Base-by-base conservation (phyloP, 1,140 invertebrate species). In the Aleiodes sp. region DNA sequence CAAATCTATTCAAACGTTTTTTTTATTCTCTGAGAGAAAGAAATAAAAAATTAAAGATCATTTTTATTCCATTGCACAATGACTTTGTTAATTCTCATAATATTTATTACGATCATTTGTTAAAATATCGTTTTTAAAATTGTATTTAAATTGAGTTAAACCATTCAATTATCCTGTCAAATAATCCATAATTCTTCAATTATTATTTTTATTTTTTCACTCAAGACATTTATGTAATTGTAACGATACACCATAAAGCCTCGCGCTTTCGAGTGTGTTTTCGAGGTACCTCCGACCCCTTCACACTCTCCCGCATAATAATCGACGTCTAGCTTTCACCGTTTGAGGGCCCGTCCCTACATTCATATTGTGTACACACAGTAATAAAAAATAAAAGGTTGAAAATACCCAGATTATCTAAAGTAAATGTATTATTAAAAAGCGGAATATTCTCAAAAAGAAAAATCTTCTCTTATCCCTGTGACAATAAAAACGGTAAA, bases 281-380 rank as follows among this genome's bases (percentile, higher is more conserved):
- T 24, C 39, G 24, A 26, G 39, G 39, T n/a, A 21, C 39, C 39
- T 39, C 12, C 10, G 16, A 24, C 31, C 39, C 9, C 21, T n/a
- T 46, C 39, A 43, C 62, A 41, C 39, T 41, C 46, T 28, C 35
- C 26, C 29, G 39, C 39, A 37, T 64, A 64, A 63, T 63, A 63
- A 64, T 64, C 62, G 62, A 39, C 62, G 37, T 64, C 62, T 64
- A 64, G 62, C 62, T 64, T 64, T 64, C 62, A 64, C 62, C 41
- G 62, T 64, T 64, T 46, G 37, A 64, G 62, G 62, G 62, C 62
- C 35, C 39, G 26, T 24, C 35, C 39, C 26, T 37, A n/a, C n/a
- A n/a, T 24, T 63, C 61, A 37, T 19, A 41, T 21, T 64, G 35
- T 26, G 37, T 7, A 14, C 37, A 16, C n/a, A 24, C 21, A 46